Evolutionary conservation across 2,113 vertebrate genomes (phyloP).

Genomic region (Thunnus maccoyii): DNA sequence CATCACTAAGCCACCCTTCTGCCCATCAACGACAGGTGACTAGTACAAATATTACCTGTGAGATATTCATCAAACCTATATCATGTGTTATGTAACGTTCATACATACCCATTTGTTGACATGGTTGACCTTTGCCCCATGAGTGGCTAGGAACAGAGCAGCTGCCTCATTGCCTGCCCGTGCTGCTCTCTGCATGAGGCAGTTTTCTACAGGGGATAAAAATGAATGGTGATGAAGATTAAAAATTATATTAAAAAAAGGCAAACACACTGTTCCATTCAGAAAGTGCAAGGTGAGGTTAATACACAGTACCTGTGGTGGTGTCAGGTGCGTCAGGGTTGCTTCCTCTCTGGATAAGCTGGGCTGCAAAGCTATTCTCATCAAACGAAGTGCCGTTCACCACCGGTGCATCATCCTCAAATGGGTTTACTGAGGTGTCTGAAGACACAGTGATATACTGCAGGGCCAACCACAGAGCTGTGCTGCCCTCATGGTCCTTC

Average conservation of each 20-base stretch:
- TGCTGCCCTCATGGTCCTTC: constrained; percentile 96
- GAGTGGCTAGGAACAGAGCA: constrained; percentile 95
- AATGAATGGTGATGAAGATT: neutral
- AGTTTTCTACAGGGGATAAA: constrained; percentile 86
- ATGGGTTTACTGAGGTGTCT: constrained; percentile 94
- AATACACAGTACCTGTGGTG: constrained; percentile 85
- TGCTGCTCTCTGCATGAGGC: constrained; percentile 95
- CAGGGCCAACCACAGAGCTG: constrained; percentile 96
- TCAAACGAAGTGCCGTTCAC: constrained; percentile 96
- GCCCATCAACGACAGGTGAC: no score
- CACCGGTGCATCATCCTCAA: constrained; percentile 92
- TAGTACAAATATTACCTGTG: neutral
- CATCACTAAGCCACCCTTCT: no score
- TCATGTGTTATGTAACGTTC: neutral
- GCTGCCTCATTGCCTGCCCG: constrained; percentile 92
- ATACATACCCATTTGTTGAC: constrained; percentile 93
- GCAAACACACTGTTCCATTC: neutral
- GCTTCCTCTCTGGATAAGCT: constrained; percentile 94
- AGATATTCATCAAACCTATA: neutral
- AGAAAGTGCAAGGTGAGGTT: neutral
- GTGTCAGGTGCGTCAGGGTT: constrained; percentile 92
- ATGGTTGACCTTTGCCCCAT: constrained; percentile 95
- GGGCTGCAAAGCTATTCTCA: constrained; percentile 96
- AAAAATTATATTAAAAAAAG: neutral
- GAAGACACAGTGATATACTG: constrained; percentile 95